phyloP scores from a whole-genome alignment of 2,113 vertebrate genomes.

The Hippocampus zosterae region DNA sequence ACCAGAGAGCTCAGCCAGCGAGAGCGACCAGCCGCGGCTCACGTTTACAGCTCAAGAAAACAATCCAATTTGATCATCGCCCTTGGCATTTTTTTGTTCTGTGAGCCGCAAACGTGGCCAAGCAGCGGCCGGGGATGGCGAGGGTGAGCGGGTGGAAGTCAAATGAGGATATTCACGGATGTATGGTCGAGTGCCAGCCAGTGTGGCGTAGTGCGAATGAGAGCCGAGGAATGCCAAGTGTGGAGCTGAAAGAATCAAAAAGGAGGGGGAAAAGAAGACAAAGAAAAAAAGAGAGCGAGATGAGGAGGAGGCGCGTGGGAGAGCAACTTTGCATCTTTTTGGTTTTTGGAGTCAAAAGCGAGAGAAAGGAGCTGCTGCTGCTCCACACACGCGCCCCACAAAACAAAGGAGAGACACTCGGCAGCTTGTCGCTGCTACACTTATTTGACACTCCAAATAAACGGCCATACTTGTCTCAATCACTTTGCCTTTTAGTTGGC shows the following conservation, averaged over 20 bases:
- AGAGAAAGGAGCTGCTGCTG: background rate
- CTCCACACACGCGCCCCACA: background rate
- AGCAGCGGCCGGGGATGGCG: conserved; percentile 24
- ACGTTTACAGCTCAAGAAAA: conserved; percentile 59
- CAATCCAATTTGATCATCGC: background rate
- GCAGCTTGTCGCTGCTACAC: background rate
- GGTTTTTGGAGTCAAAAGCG: background rate
- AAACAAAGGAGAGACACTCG: conserved; percentile 31
- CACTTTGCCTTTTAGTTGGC: background rate
- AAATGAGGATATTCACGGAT: conserved; percentile 77
- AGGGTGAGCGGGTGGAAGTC: conserved; percentile 44
- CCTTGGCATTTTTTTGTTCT: too few relatives aligned
- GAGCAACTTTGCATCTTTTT: conserved; percentile 47
- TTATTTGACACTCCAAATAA: conserved; percentile 33
- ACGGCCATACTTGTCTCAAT: conserved; percentile 22
- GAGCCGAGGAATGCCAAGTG: conserved; percentile 77
- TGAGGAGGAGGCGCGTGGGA: conserved; percentile 65
- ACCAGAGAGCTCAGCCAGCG: conserved; percentile 74
- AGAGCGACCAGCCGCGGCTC: conserved; percentile 54
- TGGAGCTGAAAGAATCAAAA: conserved; percentile 70
- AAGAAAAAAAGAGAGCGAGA: conserved; percentile 67
- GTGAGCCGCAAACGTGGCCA: conserved; percentile 58
- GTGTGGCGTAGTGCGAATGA: conserved; percentile 81
- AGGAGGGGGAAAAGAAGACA: conserved; percentile 36
- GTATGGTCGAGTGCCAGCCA: conserved; percentile 78